A percentile compares a stretch with the other conserved stretches of the same genome.
These are phyloP conservation scores for Troides oblongomaculatus DNA, from an alignment of 2,888 invertebrate species.

Conservation along the genomic window DNA sequence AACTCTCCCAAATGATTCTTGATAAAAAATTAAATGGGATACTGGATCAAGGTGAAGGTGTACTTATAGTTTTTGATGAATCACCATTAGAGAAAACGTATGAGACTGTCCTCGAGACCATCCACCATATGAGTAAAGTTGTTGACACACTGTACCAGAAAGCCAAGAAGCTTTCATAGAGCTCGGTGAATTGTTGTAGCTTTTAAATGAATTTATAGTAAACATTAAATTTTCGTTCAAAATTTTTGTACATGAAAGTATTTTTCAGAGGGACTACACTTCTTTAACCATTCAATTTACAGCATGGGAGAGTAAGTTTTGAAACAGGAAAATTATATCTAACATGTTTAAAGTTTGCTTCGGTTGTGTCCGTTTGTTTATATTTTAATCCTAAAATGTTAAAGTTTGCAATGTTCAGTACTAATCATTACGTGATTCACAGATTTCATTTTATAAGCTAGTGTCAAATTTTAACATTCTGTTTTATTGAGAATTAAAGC, in stretches of 20 bases:
- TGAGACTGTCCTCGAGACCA: constrained; percentile 97
- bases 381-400: constrained; percentile 45
- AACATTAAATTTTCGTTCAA: constrained; percentile 70
- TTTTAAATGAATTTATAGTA: constrained; percentile 49
- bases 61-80: constrained; percentile 98
- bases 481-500: constrained; percentile 77
- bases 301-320: constrained; percentile 26
- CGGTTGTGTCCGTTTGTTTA: constrained; percentile 27
- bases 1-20: constrained; percentile 99
- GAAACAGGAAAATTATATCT: constrained; percentile 9
- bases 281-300: constrained; percentile 42
- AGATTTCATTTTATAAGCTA: constrained; percentile 62
- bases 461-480: constrained; percentile 76
- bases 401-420: constrained; percentile 55
- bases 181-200: constrained; percentile 70
- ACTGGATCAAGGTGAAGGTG: constrained; percentile 98
- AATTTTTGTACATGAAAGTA: constrained; percentile 61
- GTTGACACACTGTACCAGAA: constrained; percentile 99
- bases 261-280: constrained; percentile 66
- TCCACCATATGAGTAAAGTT: constrained; percentile 99
- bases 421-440: constrained; percentile 61
- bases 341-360: constrained; percentile 19
- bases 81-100: constrained; percentile 97
- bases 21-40: constrained; percentile 99
- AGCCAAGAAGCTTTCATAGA: constrained; percentile 97